Conservation (phyloP, 1,140 invertebrate genomes). For the Plectrocnemia conspersa region DNA sequence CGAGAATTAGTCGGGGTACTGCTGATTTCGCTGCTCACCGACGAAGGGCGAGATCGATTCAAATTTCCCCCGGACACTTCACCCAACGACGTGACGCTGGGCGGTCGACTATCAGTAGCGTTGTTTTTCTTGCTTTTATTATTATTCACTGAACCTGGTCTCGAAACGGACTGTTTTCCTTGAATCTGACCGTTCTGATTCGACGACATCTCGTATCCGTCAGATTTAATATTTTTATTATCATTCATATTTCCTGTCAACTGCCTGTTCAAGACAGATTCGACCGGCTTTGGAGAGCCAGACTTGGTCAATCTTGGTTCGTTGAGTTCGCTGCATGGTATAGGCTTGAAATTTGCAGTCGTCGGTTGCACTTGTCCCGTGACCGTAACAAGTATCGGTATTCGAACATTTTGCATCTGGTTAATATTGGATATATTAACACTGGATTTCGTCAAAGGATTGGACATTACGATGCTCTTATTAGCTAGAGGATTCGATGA, state of each 20-base stretch:
- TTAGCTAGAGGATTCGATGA: constrained; percentile 33
- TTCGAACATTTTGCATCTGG: constrained; percentile 23
- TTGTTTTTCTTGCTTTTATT: constrained; percentile 36
- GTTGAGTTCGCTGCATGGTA: constrained; percentile 19
- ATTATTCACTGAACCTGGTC: constrained; percentile 40
- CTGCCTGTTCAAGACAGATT: constrained; percentile 32
- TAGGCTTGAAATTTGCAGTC: constrained; percentile 33
- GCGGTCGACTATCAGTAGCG: constrained; percentile 22
- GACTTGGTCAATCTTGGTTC: constrained; percentile 27
- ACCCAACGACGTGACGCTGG: constrained; percentile 28
- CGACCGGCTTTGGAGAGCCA: constrained; percentile 29
- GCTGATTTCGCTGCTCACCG: constrained; percentile 40
- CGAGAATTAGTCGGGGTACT: constrained; percentile 38
- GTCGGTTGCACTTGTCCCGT: constrained; percentile 29
- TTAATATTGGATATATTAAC: constrained; percentile 29
- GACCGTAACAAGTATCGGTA: constrained; percentile 24
- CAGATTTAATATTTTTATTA: constrained; percentile 23
- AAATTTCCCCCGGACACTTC: constrained; percentile 13
- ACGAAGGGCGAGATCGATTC: constrained; percentile 38
- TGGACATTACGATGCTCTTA: constrained; percentile 25
- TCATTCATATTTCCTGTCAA: constrained; percentile 19
- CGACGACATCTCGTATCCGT: constrained; percentile 24
- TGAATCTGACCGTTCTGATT: constrained; percentile 24
- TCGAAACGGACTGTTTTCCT: constrained; percentile 35
- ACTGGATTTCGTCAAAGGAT: constrained; percentile 24